Percentiles rank a stretch among this genome's conserved stretches.
phyloP scores from a whole-genome alignment of 2,888 invertebrate genomes.

The Plebejus anna region DNA sequence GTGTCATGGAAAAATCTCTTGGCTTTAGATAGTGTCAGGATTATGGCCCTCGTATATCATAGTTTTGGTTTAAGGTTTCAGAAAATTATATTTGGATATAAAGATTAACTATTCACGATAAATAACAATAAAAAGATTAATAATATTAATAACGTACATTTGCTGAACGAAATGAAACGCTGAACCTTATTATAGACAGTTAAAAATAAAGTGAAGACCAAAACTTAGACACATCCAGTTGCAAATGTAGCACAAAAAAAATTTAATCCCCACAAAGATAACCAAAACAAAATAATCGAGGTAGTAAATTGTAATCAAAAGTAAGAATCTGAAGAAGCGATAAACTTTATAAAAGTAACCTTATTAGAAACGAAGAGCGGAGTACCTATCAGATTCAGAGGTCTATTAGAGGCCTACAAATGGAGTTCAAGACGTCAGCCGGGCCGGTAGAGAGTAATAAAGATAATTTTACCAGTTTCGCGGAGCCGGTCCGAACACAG shows the following conservation, averaged over 20 bases:
- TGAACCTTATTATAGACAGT: too few species aligned
- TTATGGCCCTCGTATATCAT: neutral
- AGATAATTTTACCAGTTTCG: constrained; percentile 63
- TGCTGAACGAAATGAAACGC: too few species aligned
- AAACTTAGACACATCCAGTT: too few species aligned
- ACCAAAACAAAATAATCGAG: neutral
- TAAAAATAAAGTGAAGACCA: too few species aligned
- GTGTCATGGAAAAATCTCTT: constrained; percentile 7
- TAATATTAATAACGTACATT: too few species aligned
- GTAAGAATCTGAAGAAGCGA: neutral
- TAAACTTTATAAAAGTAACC: neutral
- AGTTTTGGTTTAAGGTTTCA: neutral
- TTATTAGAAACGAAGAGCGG: neutral
- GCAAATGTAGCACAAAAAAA: too few species aligned
- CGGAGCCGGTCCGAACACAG: constrained; percentile 67
- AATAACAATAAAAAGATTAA: neutral
- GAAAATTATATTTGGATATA: neutral
- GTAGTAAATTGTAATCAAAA: neutral
- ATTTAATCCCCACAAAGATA: too few species aligned
- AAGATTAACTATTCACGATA: too few species aligned
- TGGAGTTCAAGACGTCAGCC: constrained; percentile 45
- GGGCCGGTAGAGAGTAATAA: constrained; percentile 46
- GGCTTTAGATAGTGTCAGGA: constrained; percentile 16
- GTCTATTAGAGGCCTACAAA: constrained; percentile 1
- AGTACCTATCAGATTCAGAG: neutral